Evolutionary conservation across 1,140 invertebrate genomes (phyloP).

Genomic region (Colletes latitarsis): DNA sequence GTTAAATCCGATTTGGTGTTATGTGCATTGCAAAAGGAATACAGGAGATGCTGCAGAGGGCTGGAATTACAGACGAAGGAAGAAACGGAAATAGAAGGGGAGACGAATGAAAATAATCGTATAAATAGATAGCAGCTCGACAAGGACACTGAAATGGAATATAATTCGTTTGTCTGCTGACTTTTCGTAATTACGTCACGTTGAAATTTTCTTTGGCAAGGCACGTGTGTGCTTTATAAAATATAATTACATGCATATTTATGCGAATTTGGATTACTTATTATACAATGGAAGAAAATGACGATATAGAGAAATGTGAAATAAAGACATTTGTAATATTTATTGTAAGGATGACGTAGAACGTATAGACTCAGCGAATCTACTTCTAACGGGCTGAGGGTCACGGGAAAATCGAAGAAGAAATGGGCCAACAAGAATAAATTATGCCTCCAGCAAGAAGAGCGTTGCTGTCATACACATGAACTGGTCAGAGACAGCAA

Average conservation of each 20-base stretch:
- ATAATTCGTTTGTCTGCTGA: not conserved
- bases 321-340: no score
- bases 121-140: slow-evolving; percentile 14
- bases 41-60: not conserved
- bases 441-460: slow-evolving; percentile 18
- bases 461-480: slow-evolving; percentile 5
- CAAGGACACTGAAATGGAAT: not conserved
- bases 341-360: not conserved
- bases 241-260: not conserved
- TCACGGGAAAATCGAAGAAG: slow-evolving; percentile 35
- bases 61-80: slow-evolving; percentile 24
- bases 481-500: slow-evolving; percentile 6
- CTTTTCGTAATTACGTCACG: not conserved
- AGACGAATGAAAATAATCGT: slow-evolving; percentile 17
- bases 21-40: slow-evolving; percentile 12
- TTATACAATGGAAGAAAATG: not conserved
- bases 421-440: slow-evolving; percentile 41
- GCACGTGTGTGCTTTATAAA: no score
- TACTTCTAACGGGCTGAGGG: slow-evolving; percentile 13
- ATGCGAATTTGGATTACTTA: not conserved
- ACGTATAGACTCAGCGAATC: slow-evolving; percentile 24
- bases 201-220: not conserved
- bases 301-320: no score
- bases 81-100: not conserved
- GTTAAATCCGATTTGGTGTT: slow-evolving; percentile 35